Conservation (phyloP, 2,113 vertebrate genomes). For the Corythornis vintsioides region DNA sequence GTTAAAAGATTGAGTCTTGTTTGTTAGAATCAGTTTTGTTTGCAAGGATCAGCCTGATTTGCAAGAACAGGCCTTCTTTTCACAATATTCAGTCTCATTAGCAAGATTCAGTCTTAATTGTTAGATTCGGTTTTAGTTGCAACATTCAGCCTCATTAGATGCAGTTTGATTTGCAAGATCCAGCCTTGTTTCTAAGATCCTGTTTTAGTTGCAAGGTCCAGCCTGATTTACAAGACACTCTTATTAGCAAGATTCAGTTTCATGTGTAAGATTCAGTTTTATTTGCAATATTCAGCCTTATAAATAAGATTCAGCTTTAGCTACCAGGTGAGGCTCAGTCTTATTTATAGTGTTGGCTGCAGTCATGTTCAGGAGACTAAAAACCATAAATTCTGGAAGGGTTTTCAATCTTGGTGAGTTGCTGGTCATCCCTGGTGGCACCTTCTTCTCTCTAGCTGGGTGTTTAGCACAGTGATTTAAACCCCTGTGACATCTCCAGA, state of each 20-base stretch:
- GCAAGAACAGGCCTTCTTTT: too few species aligned
- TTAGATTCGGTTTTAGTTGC: too few species aligned
- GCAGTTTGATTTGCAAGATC: too few species aligned
- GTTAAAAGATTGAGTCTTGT: background rate
- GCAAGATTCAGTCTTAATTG: too few species aligned
- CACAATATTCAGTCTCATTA: too few species aligned
- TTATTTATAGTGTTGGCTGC: background rate
- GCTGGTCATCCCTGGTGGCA: background rate
- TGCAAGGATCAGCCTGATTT: too few species aligned
- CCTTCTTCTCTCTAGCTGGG: background rate
- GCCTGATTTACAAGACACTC: background rate
- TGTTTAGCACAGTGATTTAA: background rate
- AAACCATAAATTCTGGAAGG: background rate
- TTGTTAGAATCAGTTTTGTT: too few species aligned
- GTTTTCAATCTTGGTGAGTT: conserved; percentile 12
- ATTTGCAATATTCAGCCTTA: background rate
- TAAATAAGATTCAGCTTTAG: background rate
- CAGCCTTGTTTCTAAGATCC: too few species aligned
- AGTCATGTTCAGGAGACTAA: background rate
- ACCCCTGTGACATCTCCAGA: background rate
- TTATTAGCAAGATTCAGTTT: too few species aligned
- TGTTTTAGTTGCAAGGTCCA: too few species aligned
- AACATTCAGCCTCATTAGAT: too few species aligned
- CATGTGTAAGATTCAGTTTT: too few species aligned
- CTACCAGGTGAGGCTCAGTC: background rate